These are phyloP conservation scores for Hirtodrosophila confusa DNA, from an alignment of 2,888 invertebrate species.

Conservation along the genomic window DNA sequence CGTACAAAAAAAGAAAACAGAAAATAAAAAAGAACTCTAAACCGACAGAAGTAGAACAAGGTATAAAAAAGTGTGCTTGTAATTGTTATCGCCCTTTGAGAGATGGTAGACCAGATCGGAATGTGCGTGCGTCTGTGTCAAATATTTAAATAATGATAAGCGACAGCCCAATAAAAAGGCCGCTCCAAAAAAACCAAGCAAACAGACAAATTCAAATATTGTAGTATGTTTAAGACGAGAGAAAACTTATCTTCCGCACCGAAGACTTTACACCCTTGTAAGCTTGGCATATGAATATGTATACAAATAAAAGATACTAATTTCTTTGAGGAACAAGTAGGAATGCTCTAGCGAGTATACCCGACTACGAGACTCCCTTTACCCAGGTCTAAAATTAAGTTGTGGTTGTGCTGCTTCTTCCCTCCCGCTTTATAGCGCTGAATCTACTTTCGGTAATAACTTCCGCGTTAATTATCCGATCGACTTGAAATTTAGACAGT, in stretches of 20 bases:
- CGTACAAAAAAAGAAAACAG: conserved; percentile 4
- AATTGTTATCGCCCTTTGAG: conserved; percentile 29
- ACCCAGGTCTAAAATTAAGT: no score
- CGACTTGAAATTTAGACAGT: no score
- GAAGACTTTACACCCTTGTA: conserved; percentile 22
- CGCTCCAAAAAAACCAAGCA: conserved; percentile 29
- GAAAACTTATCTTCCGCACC: not conserved
- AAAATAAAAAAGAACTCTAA: conserved; percentile 21
- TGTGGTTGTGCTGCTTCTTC: no score
- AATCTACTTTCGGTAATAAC: no score
- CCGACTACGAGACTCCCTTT: no score
- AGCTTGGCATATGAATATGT: not conserved
- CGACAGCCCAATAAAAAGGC: conserved; percentile 47
- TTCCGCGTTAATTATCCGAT: no score
- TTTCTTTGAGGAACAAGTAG: no score
- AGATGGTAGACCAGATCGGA: conserved; percentile 32
- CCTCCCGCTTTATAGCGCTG: no score
- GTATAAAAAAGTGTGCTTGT: conserved; percentile 9
- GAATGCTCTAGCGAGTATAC: no score
- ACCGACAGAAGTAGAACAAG: conserved; percentile 28
- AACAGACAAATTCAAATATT: conserved; percentile 27
- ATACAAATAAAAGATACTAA: no score
- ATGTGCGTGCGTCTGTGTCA: conserved; percentile 56
- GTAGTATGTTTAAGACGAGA: conserved; percentile 2
- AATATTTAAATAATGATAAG: conserved; percentile 78